These are phyloP conservation scores for Sitobion miscanthi DNA, from an alignment of 1,140 invertebrate species.

Conservation along the genomic window DNA sequence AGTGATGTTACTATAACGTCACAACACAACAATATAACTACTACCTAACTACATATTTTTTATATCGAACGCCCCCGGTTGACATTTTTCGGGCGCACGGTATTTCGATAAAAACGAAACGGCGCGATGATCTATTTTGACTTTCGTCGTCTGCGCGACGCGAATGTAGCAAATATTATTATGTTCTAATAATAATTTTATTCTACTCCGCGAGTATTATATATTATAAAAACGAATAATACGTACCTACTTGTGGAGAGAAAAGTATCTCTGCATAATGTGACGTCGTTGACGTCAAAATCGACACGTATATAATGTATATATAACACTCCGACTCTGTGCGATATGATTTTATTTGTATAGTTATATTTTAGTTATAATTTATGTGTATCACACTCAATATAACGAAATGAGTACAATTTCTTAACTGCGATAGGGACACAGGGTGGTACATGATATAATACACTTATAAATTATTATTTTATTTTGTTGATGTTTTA, in stretches of 20 bases:
- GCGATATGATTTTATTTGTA: not conserved
- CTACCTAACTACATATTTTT: not conserved
- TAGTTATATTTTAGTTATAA: not conserved
- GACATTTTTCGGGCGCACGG: not conserved
- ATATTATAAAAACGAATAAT: not conserved
- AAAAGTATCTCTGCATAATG: not conserved
- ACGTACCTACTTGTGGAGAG: not conserved
- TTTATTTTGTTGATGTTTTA: not conserved
- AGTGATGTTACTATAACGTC: not conserved
- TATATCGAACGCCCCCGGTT: not conserved
- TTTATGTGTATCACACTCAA: not conserved
- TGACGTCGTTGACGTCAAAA: not conserved
- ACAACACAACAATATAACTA: not conserved
- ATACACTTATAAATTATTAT: not conserved
- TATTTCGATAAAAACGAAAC: not conserved
- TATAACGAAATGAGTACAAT: not conserved
- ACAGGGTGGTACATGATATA: not conserved
- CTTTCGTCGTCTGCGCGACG: not conserved
- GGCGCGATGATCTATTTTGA: not conserved
- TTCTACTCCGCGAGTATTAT: not conserved
- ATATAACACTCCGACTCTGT: not conserved
- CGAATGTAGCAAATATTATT: not conserved
- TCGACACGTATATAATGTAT: not conserved
- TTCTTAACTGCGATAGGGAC: not conserved
- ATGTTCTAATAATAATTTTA: not conserved